A percentile compares a stretch with the other conserved stretches of the same genome.
phyloP scores from a whole-genome alignment of 2,888 invertebrate genomes.

The Pecten maximus region DNA sequence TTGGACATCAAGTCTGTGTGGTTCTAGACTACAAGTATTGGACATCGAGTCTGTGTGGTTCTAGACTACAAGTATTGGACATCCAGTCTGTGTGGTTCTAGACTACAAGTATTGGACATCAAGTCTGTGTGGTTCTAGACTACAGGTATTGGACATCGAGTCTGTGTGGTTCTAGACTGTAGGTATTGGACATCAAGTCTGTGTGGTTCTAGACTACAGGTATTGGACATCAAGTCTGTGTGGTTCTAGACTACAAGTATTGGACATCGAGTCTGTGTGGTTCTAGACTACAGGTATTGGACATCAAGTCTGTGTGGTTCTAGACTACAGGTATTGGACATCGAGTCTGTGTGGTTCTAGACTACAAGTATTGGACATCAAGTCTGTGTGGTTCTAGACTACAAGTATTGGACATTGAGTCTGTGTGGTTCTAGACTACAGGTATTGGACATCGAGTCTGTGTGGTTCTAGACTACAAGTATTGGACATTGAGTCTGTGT shows the following conservation, averaged over 20 bases:
- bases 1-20: too few relatives aligned
- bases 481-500: neutral
- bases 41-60: too few relatives aligned
- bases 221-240: neutral
- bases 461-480: neutral
- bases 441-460: neutral
- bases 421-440: neutral
- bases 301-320: neutral
- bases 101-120: neutral
- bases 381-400: neutral
- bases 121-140: neutral
- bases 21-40: too few relatives aligned
- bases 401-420: neutral
- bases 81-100: neutral
- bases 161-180: neutral
- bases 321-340: neutral
- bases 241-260: neutral
- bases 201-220: neutral
- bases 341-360: neutral
- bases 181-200: neutral
- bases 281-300: neutral
- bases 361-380: too few relatives aligned
- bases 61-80: neutral
- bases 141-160: neutral
- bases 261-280: neutral